These are phyloP conservation scores for Chaetogeoica ovagalla DNA, from an alignment of 2,888 invertebrate species.

Conservation along the genomic window DNA sequence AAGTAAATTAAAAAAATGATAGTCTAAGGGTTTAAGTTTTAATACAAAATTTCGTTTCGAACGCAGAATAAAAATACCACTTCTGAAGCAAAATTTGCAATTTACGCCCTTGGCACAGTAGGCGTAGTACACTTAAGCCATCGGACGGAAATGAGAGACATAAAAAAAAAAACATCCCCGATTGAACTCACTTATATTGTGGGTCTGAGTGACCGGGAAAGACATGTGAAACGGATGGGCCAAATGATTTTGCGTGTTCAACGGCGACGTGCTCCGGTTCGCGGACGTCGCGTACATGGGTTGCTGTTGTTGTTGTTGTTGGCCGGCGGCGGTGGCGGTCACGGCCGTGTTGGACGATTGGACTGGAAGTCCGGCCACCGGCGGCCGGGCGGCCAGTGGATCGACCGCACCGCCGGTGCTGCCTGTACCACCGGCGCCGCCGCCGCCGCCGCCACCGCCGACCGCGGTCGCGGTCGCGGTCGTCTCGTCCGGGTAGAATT, in stretches of 20 bases:
- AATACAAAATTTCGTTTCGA: no score
- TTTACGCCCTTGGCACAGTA: no score
- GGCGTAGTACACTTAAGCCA: no score
- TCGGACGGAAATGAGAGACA: no score
- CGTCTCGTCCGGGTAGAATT: conserved; percentile 62
- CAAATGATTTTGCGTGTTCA: conserved; percentile 60
- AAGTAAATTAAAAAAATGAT: no score
- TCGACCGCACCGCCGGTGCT: conserved; percentile 59
- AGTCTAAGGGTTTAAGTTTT: no score
- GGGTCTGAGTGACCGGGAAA: conserved; percentile 62
- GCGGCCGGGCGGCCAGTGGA: conserved; percentile 54
- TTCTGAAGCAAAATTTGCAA: no score
- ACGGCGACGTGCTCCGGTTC: conserved; percentile 48
- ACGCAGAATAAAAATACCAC: no score
- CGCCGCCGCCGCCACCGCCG: conserved; percentile 61
- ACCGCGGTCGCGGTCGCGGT: conserved; percentile 59
- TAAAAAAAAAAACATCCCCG: no score
- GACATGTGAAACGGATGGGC: conserved; percentile 58
- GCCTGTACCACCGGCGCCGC: conserved; percentile 38
- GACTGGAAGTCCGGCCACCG: conserved; percentile 57
- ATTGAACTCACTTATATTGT: conserved; percentile 61
- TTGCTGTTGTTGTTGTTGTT: conserved; percentile 27
- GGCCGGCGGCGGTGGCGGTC: not conserved
- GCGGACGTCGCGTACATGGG: conserved; percentile 50
- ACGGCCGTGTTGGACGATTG: conserved; percentile 35